A percentile compares a stretch with the other conserved stretches of the same genome.
phyloP scores from a whole-genome alignment of 2,113 vertebrate genomes.

The Nansenia antarctica region DNA sequence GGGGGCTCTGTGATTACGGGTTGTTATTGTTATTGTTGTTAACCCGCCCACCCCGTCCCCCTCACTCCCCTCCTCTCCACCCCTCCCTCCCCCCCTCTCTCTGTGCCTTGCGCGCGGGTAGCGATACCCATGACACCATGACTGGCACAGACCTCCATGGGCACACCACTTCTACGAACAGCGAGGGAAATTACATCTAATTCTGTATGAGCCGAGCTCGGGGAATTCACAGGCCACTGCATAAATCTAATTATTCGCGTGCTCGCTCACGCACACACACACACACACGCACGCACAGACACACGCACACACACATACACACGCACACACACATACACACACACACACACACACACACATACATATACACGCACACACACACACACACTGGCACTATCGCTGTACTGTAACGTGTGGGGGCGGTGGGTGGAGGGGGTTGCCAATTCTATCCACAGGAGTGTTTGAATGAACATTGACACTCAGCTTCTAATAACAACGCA shows the following conservation, averaged over 20 bases:
- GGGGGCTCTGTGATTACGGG: neutral
- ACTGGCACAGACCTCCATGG: neutral
- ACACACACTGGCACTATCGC: neutral
- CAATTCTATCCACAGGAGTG: conserved; percentile 21
- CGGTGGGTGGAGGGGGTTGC: neutral
- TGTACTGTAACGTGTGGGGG: neutral
- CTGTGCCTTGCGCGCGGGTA: neutral
- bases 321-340: neutral
- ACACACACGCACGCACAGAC: neutral
- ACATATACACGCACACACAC: neutral
- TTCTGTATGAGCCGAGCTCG: neutral
- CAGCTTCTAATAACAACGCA: conserved; percentile 21
- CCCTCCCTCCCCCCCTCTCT: too few species aligned
- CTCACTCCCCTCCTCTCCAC: too few species aligned
- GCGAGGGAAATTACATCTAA: neutral
- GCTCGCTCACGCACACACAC: neutral
- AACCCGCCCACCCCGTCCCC: neutral
- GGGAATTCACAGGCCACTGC: neutral
- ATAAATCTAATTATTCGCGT: neutral
- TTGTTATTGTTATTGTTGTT: neutral
- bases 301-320: conserved; percentile 1
- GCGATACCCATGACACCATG: neutral
- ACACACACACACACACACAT: neutral
- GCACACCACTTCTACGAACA: neutral
- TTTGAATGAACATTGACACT: conserved; percentile 47